Evolutionary conservation across 2,888 invertebrate genomes (phyloP), one percentile per base, ranked within the genome.

Genomic region (Lissocephala sabroskyi): DNA sequence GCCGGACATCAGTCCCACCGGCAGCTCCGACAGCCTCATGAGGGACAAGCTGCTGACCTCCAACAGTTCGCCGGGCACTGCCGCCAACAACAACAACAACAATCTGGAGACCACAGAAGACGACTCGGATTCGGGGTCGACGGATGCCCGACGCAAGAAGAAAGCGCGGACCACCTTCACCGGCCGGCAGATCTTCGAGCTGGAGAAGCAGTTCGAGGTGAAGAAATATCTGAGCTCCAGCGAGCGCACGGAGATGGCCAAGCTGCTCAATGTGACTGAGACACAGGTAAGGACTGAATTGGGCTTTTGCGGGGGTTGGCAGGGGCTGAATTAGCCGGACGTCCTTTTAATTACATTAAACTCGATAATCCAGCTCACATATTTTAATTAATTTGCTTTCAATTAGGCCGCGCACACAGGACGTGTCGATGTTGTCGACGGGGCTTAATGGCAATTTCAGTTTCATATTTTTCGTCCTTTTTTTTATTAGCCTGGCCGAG

Each of bases 221-320:
- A 97, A 97, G 87, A 97, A 97, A 86, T 97, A 97, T 86, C 88
- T 97, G 59, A 96, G 96, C 63, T 96, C 96, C 17, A 95, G 94
- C 56, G 97, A 97, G 84, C 86, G 97, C 62, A 92, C 96, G 28
- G 97, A 97, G 73, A 94, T 97, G 95, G 97, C 97, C 17, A 94
- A 95, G 75, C 86, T 96, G 56, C 88, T 97, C 49, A 95, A 93
- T 83, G 97, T 97, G 56, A 97, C 97, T 1, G 97, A 97, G 86
- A 97, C 97, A 30, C 97, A 97, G 93, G 97, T 97, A 82, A 86
- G 89, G 66, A 13, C 17, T 23, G 3, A 5, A 23, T 23, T 23
- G 7, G 7, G 7, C 3, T 23, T 23, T 23, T n/a, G n/a, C n/a
- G n/a, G n/a, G n/a, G n/a, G n/a, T n/a, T n/a, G n/a, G n/a, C n/a